Conservation (phyloP, 2,797 vertebrate genomes). For the Spinus olivaceus region DNA sequence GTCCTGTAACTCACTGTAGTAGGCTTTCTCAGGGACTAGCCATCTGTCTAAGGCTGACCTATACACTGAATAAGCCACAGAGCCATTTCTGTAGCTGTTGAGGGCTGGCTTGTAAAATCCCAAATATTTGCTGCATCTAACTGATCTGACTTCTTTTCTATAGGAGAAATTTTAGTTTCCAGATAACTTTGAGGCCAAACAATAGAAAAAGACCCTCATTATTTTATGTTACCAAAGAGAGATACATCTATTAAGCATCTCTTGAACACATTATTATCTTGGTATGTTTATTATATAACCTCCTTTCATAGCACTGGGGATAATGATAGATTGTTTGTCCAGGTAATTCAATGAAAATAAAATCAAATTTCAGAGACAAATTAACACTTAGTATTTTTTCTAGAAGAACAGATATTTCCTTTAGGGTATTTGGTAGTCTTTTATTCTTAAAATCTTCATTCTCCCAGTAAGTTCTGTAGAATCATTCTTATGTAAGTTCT, state of each 20-base stretch:
- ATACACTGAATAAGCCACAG: background rate
- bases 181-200: background rate
- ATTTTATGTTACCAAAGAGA: background rate
- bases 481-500: background rate
- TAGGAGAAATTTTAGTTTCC: background rate
- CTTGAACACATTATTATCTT: background rate
- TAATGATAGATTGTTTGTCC: background rate
- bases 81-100: background rate
- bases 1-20: background rate
- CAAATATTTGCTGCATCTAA: background rate
- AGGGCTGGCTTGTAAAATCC: background rate
- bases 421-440: background rate
- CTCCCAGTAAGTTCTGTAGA: background rate
- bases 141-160: background rate
- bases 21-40: constrained; percentile 39
- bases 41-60: constrained; percentile 45
- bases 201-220: background rate
- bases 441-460: background rate
- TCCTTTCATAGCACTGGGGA: background rate
- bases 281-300: background rate
- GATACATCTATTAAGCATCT: background rate
- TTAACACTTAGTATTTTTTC: background rate
- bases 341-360: background rate
- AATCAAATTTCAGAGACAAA: background rate
- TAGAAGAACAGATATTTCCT: background rate